Evolutionary conservation across 2,888 invertebrate species (phyloP), one percentile per base, ranked within the genome.

Genomic region (Drosophila buzzatii): DNA sequence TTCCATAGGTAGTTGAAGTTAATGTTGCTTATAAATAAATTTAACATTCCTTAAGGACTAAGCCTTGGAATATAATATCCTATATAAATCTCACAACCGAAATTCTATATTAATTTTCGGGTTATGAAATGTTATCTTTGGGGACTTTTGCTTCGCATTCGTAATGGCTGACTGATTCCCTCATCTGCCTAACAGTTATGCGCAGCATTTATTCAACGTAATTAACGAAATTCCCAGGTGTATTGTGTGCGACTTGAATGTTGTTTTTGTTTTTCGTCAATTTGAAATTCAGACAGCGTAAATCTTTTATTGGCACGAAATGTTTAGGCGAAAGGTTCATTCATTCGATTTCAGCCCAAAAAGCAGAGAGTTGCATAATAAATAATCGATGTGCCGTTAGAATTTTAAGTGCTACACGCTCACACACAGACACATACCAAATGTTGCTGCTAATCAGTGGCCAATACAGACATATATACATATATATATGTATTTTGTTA

Each of bases 261-360:
- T 71, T 71, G 41, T 41, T 61, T 61, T 63, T 41, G 67, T 56
- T 3, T 56, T 3, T 10, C 52, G 56, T 56, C 55, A 73, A 85
- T 85, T 85, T 85, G 55, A 85, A 85, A 85, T 85, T 85, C 85
- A 81, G 81, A 60, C 74, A 59, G 78, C 85, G 85, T 85, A 85
- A 85, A 85, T 85, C 85, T 85, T 87, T 85, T 85, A 85, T 87
- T 87, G 83, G 81, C 84, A 85, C 85, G 84, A 73, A 81, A 85
- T 85, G 81, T 73, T 80, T 71, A 63, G 75, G 78, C 81, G 65
- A 80, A 85, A 84, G 85, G 80, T 80, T 77, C 49, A 53, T 53
- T 70, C 71, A 70, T 62, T 72, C 44, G 35, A 41, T 41, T 41
- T 27, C 18, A 41, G 64, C 23, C 61, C 78, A 72, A 52, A 78